phyloP scores from a whole-genome alignment of 1,140 invertebrate genomes.

The Tetragnatha versicolor region DNA sequence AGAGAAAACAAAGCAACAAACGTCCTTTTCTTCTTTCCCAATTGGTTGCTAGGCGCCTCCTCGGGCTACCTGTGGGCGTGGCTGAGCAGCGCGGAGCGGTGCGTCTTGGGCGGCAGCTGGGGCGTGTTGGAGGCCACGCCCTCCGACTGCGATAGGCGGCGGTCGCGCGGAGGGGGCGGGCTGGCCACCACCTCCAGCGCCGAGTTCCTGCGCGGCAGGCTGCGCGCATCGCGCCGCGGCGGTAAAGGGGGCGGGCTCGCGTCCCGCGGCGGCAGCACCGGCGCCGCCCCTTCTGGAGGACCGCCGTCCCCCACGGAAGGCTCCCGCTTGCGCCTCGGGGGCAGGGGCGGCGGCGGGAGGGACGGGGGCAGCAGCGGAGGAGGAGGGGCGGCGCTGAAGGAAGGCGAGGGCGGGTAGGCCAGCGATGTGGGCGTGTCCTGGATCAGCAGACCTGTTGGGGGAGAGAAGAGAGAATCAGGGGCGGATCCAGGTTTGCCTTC shows the following conservation, averaged over 20 bases:
- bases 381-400: conserved; percentile 59
- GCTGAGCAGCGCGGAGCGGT: conserved; percentile 50
- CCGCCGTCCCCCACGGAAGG: conserved; percentile 70
- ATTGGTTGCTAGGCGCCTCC: not conserved
- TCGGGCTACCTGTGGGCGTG: conserved; percentile 44
- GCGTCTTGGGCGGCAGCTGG: conserved; percentile 54
- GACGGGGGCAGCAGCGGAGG: conserved; percentile 64
- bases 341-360: conserved; percentile 70
- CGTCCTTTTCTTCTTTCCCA: not conserved
- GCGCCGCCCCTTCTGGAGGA: conserved; percentile 68
- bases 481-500: too few species aligned
- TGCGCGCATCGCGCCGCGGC: conserved; percentile 63
- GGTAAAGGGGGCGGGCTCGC: conserved; percentile 72
- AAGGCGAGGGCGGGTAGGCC: conserved; percentile 36
- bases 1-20: not conserved
- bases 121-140: conserved; percentile 34
- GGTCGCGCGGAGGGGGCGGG: conserved; percentile 43
- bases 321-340: conserved; percentile 69
- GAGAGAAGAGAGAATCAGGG: too few species aligned
- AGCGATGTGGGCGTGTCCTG: too few species aligned
- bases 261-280: conserved; percentile 70
- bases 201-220: conserved; percentile 65
- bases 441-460: too few species aligned
- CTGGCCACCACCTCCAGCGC: conserved; percentile 59
- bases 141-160: conserved; percentile 46